A percentile compares a stretch with the other conserved stretches of the same genome.
Evolutionary conservation across 2,113 vertebrate species (phyloP).

Genomic region (Panurus biarmicus): DNA sequence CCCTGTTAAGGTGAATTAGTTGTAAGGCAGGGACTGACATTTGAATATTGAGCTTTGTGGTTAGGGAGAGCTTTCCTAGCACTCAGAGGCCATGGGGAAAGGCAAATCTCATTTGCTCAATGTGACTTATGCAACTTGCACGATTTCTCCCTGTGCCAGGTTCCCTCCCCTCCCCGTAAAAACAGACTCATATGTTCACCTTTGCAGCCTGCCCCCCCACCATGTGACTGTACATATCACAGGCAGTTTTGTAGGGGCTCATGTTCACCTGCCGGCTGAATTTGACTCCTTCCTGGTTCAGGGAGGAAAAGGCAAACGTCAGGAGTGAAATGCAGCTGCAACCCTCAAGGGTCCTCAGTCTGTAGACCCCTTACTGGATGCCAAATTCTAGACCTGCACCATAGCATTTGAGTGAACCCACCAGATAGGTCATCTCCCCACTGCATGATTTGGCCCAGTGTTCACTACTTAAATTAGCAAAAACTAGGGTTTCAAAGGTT

Average conservation of each 20-base stretch:
- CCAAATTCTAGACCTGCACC: neutral
- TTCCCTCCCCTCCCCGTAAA: neutral
- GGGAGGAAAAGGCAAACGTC: neutral
- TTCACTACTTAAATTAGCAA: neutral
- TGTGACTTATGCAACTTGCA: neutral
- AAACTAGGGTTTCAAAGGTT: neutral
- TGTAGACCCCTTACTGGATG: neutral
- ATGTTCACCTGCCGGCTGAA: neutral
- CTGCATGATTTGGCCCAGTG: neutral
- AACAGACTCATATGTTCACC: neutral
- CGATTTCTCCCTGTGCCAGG: neutral
- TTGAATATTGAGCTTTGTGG: neutral
- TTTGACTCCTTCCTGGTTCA: neutral
- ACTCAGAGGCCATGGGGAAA: neutral
- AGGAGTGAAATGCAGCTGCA: neutral
- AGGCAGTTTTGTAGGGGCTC: neutral
- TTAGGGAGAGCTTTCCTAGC: neutral
- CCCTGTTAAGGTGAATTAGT: neutral
- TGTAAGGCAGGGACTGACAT: neutral
- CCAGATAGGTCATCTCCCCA: neutral
- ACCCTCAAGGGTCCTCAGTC: neutral
- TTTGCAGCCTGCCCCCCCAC: neutral
- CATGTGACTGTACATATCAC: neutral
- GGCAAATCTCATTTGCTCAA: neutral
- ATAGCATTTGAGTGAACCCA: rapidly evolving